Conservation (phyloP, 2,113 vertebrate genomes). For the Himantopus leucocephalus region DNA sequence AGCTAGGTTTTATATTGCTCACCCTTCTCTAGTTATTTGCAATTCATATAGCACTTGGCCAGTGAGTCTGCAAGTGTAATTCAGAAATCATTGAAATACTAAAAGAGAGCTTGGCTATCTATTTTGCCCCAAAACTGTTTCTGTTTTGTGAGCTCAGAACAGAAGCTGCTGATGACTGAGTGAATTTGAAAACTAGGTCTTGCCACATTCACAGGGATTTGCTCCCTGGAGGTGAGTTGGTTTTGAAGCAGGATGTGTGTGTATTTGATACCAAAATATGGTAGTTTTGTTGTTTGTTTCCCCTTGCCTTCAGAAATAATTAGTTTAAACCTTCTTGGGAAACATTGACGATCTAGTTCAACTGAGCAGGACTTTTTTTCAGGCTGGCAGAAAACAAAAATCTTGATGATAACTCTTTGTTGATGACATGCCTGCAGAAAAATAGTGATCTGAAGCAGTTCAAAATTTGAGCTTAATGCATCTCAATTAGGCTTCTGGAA, state of each 20-base stretch:
- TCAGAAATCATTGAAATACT: not conserved
- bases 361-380: not conserved
- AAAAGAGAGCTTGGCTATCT: not conserved
- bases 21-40: not conserved
- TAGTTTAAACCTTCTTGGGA: not conserved
- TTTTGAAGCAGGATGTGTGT: not conserved
- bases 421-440: not conserved
- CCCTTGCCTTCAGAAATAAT: not conserved
- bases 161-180: constrained; percentile 18
- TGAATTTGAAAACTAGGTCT: constrained; percentile 23
- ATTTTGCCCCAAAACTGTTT: not conserved
- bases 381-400: not conserved
- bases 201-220: not conserved
- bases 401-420: not conserved
- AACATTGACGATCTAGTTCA: not conserved
- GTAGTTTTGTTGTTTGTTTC: not conserved
- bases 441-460: not conserved
- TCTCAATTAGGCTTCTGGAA: not conserved
- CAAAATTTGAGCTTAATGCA: not conserved
- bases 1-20: not conserved
- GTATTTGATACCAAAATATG: not conserved
- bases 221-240: not conserved
- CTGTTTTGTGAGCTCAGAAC: not conserved
- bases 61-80: not conserved
- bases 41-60: not conserved